phyloP scores from a whole-genome alignment of 1,140 invertebrate genomes.

The Stenopsyche tienmushanensis region DNA sequence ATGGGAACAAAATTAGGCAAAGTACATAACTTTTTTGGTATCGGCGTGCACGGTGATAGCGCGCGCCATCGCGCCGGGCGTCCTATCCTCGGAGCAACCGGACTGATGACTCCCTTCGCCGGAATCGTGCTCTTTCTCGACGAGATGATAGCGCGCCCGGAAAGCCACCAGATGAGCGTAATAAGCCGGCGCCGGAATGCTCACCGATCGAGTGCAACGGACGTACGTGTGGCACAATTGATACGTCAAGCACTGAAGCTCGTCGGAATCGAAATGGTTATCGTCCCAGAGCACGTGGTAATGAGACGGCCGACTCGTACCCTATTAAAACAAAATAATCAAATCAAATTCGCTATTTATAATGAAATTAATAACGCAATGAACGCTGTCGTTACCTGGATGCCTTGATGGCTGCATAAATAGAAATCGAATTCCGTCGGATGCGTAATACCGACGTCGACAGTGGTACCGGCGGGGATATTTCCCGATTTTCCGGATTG shows the following conservation, averaged over 20 bases:
- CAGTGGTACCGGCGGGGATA: slow-evolving; percentile 98
- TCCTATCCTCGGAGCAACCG: slow-evolving; percentile 95
- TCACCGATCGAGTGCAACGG: slow-evolving; percentile 98
- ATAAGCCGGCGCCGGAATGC: slow-evolving; percentile 98
- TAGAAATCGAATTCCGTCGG: slow-evolving; percentile 99
- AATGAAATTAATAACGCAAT: background rate
- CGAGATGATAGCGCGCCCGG: slow-evolving; percentile 96
- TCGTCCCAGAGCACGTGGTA: slow-evolving; percentile 99
- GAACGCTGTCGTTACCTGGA: slow-evolving; percentile 70
- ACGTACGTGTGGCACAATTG: slow-evolving; percentile 99
- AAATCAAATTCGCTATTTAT: background rate
- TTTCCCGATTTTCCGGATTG: slow-evolving; percentile 98
- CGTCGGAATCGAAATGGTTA: slow-evolving; percentile 97
- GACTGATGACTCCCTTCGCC: slow-evolving; percentile 98
- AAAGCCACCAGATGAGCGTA: slow-evolving; percentile 99
- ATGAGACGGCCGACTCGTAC: slow-evolving; percentile 96
- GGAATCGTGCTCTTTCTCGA: slow-evolving; percentile 99
- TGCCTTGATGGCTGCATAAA: slow-evolving; percentile 99
- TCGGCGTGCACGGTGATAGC: slow-evolving; percentile 99
- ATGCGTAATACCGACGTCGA: slow-evolving; percentile 99
- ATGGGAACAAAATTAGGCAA: slow-evolving; percentile 83
- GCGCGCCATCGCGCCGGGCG: slow-evolving; percentile 94
- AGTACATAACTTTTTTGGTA: slow-evolving; percentile 99
- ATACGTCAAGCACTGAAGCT: slow-evolving; percentile 98
- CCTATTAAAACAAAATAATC: slow-evolving; percentile 59